Conservation (phyloP, 30 jellyfish, hydroid and myxozoan species). For the Cassiopea xamachana region DNA sequence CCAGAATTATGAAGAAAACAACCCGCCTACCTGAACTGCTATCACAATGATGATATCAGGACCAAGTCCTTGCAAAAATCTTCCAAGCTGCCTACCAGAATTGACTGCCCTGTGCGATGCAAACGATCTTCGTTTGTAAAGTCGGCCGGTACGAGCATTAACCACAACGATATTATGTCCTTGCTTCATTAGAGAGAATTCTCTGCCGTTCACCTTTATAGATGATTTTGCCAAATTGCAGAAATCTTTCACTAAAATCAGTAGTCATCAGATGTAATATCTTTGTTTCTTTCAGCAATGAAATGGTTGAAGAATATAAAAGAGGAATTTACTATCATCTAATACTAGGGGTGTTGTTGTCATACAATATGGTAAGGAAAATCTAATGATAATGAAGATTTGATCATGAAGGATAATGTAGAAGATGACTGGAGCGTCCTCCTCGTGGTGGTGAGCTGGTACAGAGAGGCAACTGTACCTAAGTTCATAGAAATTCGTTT, state of each 20-base stretch:
- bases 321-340: too few species aligned
- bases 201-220: constrained; percentile 84
- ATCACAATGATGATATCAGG: constrained; percentile 74
- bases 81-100: constrained; percentile 69
- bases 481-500: too few species aligned
- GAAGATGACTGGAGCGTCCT: too few species aligned
- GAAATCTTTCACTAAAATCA: constrained; percentile 18
- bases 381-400: too few species aligned
- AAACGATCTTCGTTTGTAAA: constrained; percentile 32
- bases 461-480: too few species aligned
- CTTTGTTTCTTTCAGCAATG: too few species aligned
- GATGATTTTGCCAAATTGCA: constrained; percentile 85
- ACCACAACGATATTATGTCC: constrained; percentile 90
- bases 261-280: not conserved
- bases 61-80: constrained; percentile 27
- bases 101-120: constrained; percentile 30
- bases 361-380: too few species aligned
- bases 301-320: too few species aligned
- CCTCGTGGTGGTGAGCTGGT: too few species aligned
- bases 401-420: too few species aligned
- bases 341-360: too few species aligned
- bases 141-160: constrained; percentile 73
- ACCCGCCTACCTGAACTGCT: constrained; percentile 76
- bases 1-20: not conserved
- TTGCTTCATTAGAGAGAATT: constrained; percentile 56